A percentile compares a stretch with the other conserved stretches of the same genome.
These are phyloP conservation scores for Acheta domesticus DNA, from an alignment of 2,888 invertebrate species.

Conservation along the genomic window DNA sequence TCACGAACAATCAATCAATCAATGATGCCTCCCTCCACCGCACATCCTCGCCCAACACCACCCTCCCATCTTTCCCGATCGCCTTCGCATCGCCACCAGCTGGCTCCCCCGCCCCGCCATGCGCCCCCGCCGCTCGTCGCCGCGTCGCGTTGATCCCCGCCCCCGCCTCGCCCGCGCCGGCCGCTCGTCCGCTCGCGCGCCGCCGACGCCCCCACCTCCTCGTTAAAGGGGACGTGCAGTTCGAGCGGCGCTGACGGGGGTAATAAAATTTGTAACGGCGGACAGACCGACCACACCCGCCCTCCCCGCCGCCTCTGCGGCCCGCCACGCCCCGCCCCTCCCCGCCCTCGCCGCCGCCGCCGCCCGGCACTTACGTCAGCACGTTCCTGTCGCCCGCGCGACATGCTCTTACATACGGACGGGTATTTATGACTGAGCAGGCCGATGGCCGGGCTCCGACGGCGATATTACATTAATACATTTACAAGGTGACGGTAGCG, in stretches of 20 bases:
- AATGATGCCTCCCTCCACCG: too few relatives aligned
- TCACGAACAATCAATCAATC: too few relatives aligned
- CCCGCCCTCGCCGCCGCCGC: neutral
- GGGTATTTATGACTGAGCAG: neutral
- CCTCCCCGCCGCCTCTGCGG: neutral
- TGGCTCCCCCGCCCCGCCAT: too few relatives aligned
- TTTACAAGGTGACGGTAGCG: neutral
- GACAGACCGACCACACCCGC: neutral
- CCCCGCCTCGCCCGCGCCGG: neutral
- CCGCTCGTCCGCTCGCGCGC: neutral
- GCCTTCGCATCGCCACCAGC: too few relatives aligned
- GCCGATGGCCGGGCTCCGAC: neutral
- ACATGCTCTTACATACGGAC: neutral
- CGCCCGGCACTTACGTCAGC: conserved; percentile 3
- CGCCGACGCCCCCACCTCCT: neutral
- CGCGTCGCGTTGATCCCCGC: too few relatives aligned
- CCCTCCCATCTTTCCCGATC: too few relatives aligned
- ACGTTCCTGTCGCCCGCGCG: neutral
- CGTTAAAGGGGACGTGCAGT: conserved; percentile 18
- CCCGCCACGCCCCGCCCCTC: neutral
- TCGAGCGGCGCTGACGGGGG: conserved; percentile 1
- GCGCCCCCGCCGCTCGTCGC: too few relatives aligned
- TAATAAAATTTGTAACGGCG: conserved; percentile 18
- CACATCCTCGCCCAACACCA: too few relatives aligned
- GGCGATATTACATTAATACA: neutral